A percentile compares a stretch with the other conserved stretches of the same genome.
Conservation (phyloP, 2,797 vertebrate species). For the Sparidentex hasta region DNA sequence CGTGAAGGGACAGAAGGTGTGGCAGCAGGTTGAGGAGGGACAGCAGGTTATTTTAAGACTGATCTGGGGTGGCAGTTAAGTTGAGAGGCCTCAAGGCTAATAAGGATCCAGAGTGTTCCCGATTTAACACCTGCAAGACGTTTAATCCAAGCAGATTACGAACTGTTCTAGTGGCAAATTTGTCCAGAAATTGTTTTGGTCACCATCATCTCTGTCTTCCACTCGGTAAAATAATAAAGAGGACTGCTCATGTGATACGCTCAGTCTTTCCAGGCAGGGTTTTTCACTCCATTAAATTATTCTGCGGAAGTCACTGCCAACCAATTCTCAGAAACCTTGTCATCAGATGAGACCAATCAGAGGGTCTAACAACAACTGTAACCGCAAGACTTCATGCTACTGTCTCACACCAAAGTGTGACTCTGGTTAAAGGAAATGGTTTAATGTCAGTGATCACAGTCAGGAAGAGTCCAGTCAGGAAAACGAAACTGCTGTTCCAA, state of each 20-base stretch:
- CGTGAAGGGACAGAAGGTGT: conserved; percentile 37
- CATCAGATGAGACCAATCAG: conserved; percentile 48
- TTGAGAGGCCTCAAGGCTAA: background rate
- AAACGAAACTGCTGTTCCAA: conserved; percentile 10
- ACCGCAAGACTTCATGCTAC: conserved; percentile 7
- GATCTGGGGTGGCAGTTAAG: conserved; percentile 19
- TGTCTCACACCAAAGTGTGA: conserved; percentile 13
- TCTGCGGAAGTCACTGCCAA: conserved; percentile 21
- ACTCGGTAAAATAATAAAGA: background rate
- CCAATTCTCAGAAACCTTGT: conserved; percentile 23
- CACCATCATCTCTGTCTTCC: background rate
- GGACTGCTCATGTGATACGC: no score
- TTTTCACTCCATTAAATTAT: conserved; percentile 36
- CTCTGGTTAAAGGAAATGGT: conserved; percentile 34
- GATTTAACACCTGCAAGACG: conserved; percentile 14
- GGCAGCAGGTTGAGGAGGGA: conserved; percentile 42
- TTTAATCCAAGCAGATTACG: background rate
- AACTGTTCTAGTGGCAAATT: background rate
- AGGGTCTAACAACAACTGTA: background rate
- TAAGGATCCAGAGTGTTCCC: background rate
- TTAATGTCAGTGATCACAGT: background rate
- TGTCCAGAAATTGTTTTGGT: background rate
- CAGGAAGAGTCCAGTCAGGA: conserved; percentile 6
- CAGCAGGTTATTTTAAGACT: conserved; percentile 31
- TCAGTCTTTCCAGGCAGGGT: background rate